Evolutionary conservation across 23 tunicate species (phyloP).

Genomic region (Halocynthia roretzi): DNA sequence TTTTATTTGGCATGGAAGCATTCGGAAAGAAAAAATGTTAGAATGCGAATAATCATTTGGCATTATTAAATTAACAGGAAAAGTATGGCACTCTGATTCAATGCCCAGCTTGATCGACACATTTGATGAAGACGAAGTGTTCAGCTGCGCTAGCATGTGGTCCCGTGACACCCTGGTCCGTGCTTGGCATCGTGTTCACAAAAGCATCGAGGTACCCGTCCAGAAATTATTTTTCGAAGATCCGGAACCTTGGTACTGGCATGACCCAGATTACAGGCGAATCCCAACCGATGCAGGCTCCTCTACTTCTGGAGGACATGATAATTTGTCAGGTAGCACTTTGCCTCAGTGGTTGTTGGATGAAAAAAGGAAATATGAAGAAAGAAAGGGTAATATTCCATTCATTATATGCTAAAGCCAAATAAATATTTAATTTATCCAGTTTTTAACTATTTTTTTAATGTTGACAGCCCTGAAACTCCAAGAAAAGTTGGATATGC

Average conservation of each 20-base stretch:
- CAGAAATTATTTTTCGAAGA: slow-evolving; percentile 10
- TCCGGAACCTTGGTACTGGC: slow-evolving; percentile 15
- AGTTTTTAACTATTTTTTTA: neutral
- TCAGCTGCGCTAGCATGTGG: slow-evolving; percentile 79
- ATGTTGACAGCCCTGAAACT: neutral
- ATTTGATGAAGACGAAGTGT: neutral
- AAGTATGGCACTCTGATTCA: neutral
- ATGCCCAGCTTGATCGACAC: neutral
- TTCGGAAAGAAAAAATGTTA: neutral
- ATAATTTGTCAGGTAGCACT: neutral
- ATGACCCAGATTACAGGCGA: slow-evolving; percentile 35
- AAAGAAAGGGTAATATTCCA: neutral
- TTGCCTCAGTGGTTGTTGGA: slow-evolving; percentile 2
- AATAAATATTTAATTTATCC: neutral
- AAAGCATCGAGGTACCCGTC: slow-evolving; percentile 22
- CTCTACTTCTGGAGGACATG: neutral
- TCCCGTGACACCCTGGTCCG: slow-evolving; percentile 24
- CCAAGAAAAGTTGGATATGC: neutral
- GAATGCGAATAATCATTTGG: neutral
- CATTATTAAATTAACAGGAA: neutral
- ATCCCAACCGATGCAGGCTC: slow-evolving; percentile 29
- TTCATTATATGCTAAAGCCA: neutral
- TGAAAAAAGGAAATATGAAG: neutral
- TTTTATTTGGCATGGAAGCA: too few species aligned
- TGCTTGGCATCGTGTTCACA: slow-evolving; percentile 58